These are phyloP conservation scores for Tribolium castaneum DNA, from an alignment of 1,140 invertebrate species.

Conservation along the genomic window DNA sequence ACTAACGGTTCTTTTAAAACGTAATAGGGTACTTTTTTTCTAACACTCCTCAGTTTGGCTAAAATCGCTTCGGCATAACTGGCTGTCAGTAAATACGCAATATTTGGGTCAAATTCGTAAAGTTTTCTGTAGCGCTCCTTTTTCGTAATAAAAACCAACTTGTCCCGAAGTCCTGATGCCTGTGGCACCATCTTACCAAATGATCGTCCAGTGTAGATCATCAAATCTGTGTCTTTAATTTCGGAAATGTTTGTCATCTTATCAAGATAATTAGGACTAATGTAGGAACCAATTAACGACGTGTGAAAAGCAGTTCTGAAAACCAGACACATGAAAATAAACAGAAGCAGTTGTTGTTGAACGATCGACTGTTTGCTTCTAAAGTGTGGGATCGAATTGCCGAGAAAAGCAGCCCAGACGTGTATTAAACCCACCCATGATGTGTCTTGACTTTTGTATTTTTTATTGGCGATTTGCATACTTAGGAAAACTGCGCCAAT, in stretches of 20 bases:
- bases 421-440: not conserved
- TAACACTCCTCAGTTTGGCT: not conserved
- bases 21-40: conserved; percentile 9
- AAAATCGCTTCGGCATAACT: conserved; percentile 1
- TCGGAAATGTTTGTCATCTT: not conserved
- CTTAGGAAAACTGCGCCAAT: not conserved
- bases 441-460: not conserved
- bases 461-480: not conserved
- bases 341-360: not conserved
- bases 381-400: not conserved
- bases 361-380: not conserved
- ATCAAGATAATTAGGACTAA: not conserved
- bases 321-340: not conserved
- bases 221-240: not conserved
- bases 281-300: not conserved
- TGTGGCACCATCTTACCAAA: not conserved
- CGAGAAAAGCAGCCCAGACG: not conserved
- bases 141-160: not conserved
- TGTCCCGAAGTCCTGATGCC: not conserved
- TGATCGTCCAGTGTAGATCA: not conserved
- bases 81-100: not conserved
- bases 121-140: not conserved
- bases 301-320: not conserved
- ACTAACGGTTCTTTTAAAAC: conserved; percentile 14
- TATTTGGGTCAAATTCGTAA: not conserved